Conservation (phyloP, 1,140 invertebrate species). For the Diabrotica virgifera region DNA sequence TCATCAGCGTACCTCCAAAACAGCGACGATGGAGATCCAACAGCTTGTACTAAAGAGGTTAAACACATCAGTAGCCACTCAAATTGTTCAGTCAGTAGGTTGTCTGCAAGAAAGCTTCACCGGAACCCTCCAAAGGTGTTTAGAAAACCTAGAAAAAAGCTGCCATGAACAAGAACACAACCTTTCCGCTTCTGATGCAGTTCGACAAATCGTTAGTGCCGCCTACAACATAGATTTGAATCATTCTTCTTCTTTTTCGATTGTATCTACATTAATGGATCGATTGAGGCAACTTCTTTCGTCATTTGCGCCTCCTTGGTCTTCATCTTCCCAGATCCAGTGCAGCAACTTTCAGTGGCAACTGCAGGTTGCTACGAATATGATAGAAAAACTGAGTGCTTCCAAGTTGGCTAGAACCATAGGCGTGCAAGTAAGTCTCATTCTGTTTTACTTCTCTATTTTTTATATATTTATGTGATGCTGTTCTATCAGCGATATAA, state of each 20-base stretch:
- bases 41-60: conserved; percentile 70
- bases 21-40: conserved; percentile 74
- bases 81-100: conserved; percentile 79
- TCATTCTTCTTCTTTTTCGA: conserved; percentile 70
- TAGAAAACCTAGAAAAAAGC: conserved; percentile 62
- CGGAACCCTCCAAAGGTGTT: conserved; percentile 73
- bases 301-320: conserved; percentile 62
- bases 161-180: conserved; percentile 56
- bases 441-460: neutral
- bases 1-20: conserved; percentile 47
- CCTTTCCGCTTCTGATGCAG: conserved; percentile 70
- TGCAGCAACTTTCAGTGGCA: conserved; percentile 73
- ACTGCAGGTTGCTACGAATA: conserved; percentile 62
- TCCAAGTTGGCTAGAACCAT: conserved; percentile 72
- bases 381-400: conserved; percentile 71
- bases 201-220: conserved; percentile 78
- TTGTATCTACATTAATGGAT: conserved; percentile 73
- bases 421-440: conserved; percentile 61
- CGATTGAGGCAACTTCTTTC: conserved; percentile 70
- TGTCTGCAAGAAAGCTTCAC: conserved; percentile 80
- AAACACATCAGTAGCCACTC: conserved; percentile 74
- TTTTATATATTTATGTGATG: neutral
- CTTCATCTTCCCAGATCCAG: conserved; percentile 57
- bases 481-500: neutral
- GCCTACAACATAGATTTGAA: conserved; percentile 84